Percentiles rank a stretch among this genome's conserved stretches.
Conservation (phyloP, 2,113 vertebrate genomes). For the Chamaetylas fuelleborni region DNA sequence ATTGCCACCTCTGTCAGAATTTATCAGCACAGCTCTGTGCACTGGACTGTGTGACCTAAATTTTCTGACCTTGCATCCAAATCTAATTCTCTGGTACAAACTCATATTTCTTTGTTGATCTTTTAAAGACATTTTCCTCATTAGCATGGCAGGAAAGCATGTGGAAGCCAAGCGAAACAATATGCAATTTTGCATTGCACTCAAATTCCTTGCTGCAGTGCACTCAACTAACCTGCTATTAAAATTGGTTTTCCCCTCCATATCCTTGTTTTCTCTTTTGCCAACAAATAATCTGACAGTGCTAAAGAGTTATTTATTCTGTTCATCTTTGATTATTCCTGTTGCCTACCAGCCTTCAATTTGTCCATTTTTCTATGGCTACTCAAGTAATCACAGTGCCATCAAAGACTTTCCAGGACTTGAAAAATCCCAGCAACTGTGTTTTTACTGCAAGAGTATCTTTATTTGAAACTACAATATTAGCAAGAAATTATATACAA, state of each 20-base stretch:
- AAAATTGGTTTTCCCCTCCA: constrained; percentile 8
- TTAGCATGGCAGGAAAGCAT: constrained; percentile 57
- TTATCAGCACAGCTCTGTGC: constrained; percentile 39
- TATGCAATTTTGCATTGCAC: constrained; percentile 47
- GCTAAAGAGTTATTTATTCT: constrained; percentile 9
- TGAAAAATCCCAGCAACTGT: not conserved
- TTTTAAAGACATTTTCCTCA: constrained; percentile 58
- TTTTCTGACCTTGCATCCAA: constrained; percentile 30
- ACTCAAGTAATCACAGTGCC: not conserved
- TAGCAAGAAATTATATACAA: not conserved
- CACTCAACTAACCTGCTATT: constrained; percentile 41
- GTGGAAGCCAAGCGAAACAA: constrained; percentile 53
- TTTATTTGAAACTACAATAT: not conserved
- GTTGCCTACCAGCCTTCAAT: not conserved
- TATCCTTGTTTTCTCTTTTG: not conserved
- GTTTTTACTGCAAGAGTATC: not conserved
- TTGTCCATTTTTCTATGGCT: not conserved
- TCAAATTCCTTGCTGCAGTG: constrained; percentile 49
- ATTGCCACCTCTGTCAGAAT: constrained; percentile 50
- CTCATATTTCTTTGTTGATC: constrained; percentile 52
- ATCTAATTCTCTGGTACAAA: constrained; percentile 46
- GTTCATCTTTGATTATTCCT: not conserved
- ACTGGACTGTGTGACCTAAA: constrained; percentile 58
- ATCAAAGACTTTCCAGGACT: not conserved
- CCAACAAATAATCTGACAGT: constrained; percentile 19